A percentile compares a stretch with the other conserved stretches of the same genome.
Evolutionary conservation across 2,113 vertebrate species (phyloP).

Genomic region (Carettochelys insculpta): DNA sequence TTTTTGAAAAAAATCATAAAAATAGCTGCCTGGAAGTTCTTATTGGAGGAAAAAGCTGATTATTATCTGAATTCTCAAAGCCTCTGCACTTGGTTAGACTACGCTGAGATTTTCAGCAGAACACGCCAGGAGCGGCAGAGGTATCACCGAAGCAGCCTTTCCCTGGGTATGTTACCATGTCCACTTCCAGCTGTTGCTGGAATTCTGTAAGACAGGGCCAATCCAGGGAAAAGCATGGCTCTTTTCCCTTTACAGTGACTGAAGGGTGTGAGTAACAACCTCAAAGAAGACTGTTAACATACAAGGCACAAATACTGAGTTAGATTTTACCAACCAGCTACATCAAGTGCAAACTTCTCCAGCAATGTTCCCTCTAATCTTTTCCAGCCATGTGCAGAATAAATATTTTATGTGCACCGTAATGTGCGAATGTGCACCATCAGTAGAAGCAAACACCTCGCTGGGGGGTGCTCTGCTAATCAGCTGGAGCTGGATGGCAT

Average conservation of each 20-base stretch:
- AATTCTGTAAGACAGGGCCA: background rate
- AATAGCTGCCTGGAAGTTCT: background rate
- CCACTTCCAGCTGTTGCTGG: background rate
- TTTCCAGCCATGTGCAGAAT: too few relatives aligned
- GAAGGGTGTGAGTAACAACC: background rate
- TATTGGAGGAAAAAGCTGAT: background rate
- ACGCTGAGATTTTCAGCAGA: background rate
- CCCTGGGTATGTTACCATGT: background rate
- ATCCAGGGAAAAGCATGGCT: too few relatives aligned
- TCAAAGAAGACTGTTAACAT: background rate
- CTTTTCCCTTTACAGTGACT: background rate
- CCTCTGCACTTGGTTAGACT: background rate
- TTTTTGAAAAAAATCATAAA: background rate
- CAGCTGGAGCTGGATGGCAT: too few relatives aligned
- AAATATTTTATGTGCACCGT: too few relatives aligned
- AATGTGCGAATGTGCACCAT: too few relatives aligned
- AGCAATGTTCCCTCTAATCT: too few relatives aligned
- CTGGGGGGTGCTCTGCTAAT: too few relatives aligned
- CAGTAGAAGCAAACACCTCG: too few relatives aligned
- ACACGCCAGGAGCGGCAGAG: background rate
- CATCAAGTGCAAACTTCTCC: background rate
- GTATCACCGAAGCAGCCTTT: background rate
- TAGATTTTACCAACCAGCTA: background rate
- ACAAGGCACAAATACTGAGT: background rate
- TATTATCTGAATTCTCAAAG: accelerated